phyloP scores from a whole-genome alignment of 2,888 invertebrate species.

The Thyatira batis region DNA sequence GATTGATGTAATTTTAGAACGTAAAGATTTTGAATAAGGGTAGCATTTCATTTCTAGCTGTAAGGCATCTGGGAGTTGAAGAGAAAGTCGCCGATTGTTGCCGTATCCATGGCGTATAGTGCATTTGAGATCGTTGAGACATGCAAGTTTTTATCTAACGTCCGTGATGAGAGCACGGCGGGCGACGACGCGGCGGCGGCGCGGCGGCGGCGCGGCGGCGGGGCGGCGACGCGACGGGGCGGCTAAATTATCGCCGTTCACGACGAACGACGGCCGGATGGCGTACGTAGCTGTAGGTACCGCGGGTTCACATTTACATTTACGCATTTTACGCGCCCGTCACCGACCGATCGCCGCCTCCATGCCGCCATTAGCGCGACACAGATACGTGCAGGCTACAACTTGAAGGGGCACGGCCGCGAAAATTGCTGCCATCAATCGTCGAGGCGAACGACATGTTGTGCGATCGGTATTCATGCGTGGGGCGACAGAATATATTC shows the following conservation, averaged over 20 bases:
- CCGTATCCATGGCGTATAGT: slow-evolving; percentile 38
- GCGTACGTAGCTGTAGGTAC: slow-evolving; percentile 19
- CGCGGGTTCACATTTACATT: slow-evolving; percentile 56
- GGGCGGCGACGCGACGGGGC: slow-evolving; percentile 26
- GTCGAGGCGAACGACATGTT: slow-evolving; percentile 43
- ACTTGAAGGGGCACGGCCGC: slow-evolving; percentile 53
- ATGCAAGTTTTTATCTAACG: slow-evolving; percentile 55
- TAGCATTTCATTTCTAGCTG: too few species aligned
- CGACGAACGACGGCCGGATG: slow-evolving; percentile 24
- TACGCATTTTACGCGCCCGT: slow-evolving; percentile 62
- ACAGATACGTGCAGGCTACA: slow-evolving; percentile 45
- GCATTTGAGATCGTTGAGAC: slow-evolving; percentile 31
- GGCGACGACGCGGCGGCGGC: slow-evolving; percentile 28
- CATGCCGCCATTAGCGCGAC: slow-evolving; percentile 51
- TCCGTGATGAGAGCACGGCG: slow-evolving; percentile 27
- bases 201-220: too few species aligned
- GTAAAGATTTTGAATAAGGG: too few species aligned
- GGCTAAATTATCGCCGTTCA: slow-evolving; percentile 45
- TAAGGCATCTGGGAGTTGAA: slow-evolving; percentile 22
- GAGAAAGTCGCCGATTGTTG: slow-evolving; percentile 41
- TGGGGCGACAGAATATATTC: slow-evolving; percentile 31
- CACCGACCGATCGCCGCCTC: slow-evolving; percentile 54
- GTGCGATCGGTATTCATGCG: slow-evolving; percentile 43
- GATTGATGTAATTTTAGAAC: too few species aligned
- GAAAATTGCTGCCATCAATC: slow-evolving; percentile 61